Conservation (phyloP, 2,888 invertebrate species). For the Lepidocyrtinus sp. region DNA sequence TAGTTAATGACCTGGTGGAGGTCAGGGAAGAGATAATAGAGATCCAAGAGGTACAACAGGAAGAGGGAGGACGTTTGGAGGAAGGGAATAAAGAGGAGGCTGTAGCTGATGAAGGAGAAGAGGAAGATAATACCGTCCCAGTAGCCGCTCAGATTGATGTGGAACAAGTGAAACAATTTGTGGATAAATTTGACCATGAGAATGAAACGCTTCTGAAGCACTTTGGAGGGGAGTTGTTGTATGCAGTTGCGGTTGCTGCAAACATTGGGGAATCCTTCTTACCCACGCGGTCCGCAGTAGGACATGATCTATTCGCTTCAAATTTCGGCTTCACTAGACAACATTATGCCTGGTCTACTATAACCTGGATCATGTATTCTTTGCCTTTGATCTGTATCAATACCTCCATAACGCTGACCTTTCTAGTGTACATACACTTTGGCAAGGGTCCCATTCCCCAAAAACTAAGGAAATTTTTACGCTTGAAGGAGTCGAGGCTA, state of each 20-base stretch:
- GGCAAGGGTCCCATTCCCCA: too few species aligned
- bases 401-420: neutral
- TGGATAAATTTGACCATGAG: slow-evolving; percentile 25
- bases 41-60: too few species aligned
- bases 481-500: too few species aligned
- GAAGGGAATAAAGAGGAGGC: neutral
- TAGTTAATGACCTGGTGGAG: neutral
- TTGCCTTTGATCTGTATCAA: slow-evolving; percentile 36
- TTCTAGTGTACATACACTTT: slow-evolving; percentile 4
- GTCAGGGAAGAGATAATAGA: neutral
- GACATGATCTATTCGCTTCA: slow-evolving; percentile 6
- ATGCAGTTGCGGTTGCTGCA: slow-evolving; percentile 41
- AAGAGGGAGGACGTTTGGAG: neutral
- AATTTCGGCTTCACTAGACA: neutral
- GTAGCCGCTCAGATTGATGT: too few species aligned
- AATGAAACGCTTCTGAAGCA: slow-evolving; percentile 23
- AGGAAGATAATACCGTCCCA: neutral
- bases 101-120: neutral
- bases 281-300: slow-evolving; percentile 47
- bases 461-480: too few species aligned
- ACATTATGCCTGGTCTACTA: slow-evolving; percentile 15
- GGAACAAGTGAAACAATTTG: neutral
- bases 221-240: slow-evolving; percentile 42
- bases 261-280: slow-evolving; percentile 63
- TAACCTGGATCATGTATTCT: slow-evolving; percentile 32